Evolutionary conservation across 2,797 vertebrate species (phyloP), one percentile per base, ranked within the genome.

Genomic region (Mormyrops attenuatus): DNA sequence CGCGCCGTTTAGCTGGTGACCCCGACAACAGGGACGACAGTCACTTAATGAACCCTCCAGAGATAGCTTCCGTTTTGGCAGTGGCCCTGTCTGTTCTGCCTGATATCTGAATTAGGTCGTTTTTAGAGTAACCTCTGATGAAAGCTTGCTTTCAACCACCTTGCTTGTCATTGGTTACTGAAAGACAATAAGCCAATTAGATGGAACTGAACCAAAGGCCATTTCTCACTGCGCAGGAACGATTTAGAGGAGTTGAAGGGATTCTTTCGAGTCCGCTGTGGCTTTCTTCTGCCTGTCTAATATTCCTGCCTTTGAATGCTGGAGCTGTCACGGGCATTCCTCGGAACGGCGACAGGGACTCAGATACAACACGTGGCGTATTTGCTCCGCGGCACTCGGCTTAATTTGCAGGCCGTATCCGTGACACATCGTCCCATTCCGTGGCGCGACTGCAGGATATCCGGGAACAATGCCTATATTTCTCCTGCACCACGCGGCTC

Each of bases 161-260:
- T 44, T 60, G 87, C 87, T 66, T 47, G 87, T 88, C 87, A 66
- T 57, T 88, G 20, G 44, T 20, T 63, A 41, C 57, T 66, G 55
- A 66, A 66, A 66, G 63, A 88, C 87, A 63, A 88, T 49, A 88
- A 63, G 87, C 87, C 87, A 88, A 88, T 66, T 88, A 88, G 87
- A 49, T 17, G 38, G 57, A 47, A 30, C 57, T 5, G 9, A 15
- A 63, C 17, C 87, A 88, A 66, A 88, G 87, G 87, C 55, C 57
- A 20, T 47, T 60, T 87, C 50, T 87, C 30, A 55, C 30, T 2
- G 8, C 2, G 20, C 50, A 87, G 85, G 34, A 87, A 41, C 30
- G 34, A 57, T 57, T 87, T 7, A 38, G 53, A 30, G 17, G 53
- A 60, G 52, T 87, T 60, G 53, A 87, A 87, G 85, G 85, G 30